These are phyloP conservation scores for Palythoa grandis DNA, from an alignment of 92 coral and sea anemone species.

Conservation along the genomic window DNA sequence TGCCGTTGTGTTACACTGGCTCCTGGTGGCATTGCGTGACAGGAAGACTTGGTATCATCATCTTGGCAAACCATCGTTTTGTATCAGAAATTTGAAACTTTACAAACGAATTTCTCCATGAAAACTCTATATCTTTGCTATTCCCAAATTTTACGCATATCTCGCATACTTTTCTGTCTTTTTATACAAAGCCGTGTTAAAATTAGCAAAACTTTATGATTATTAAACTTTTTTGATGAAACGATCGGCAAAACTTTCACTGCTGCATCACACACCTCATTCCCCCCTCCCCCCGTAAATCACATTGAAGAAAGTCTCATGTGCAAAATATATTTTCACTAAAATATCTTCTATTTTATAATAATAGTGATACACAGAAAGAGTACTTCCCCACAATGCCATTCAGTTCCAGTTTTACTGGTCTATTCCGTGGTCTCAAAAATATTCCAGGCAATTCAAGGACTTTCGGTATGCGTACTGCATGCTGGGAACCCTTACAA, in stretches of 20 bases:
- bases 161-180: neutral
- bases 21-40: neutral
- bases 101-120: neutral
- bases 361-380: neutral
- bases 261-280: neutral
- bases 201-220: neutral
- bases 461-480: neutral
- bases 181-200: neutral
- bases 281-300: neutral
- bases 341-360: neutral
- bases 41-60: neutral
- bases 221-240: neutral
- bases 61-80: neutral
- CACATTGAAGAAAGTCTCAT: neutral
- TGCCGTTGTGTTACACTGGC: neutral
- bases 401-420: neutral
- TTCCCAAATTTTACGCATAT: neutral
- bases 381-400: neutral
- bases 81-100: neutral
- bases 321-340: neutral
- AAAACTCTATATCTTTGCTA: neutral
- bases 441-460: conserved; percentile 1
- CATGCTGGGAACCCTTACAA: neutral
- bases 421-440: neutral
- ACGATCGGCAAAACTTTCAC: no score